These are phyloP conservation scores for Drosophila willistoni DNA, from an alignment of 1,140 invertebrate genomes.

Conservation along the genomic window DNA sequence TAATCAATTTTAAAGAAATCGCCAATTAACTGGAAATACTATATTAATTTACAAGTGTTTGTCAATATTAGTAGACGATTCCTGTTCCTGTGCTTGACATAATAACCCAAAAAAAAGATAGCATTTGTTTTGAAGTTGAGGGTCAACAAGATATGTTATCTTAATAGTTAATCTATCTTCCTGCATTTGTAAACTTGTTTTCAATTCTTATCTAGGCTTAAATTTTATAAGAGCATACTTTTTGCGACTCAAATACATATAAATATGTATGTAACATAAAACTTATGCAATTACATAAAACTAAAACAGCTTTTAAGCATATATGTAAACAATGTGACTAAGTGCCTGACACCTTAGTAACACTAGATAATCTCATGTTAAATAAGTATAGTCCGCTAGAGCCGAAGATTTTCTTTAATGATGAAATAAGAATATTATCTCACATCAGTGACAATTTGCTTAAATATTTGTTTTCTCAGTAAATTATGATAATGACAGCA, in stretches of 20 bases:
- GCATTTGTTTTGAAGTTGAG: not conserved
- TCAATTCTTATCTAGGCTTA: not conserved
- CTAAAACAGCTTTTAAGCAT: too few relatives aligned
- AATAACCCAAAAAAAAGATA: not conserved
- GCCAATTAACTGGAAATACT: not conserved
- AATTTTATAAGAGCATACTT: not conserved
- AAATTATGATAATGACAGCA: slow-evolving; percentile 27
- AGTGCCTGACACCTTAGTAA: too few relatives aligned
- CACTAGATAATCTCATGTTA: not conserved
- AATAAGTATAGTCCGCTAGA: not conserved
- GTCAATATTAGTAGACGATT: not conserved
- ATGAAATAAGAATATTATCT: slow-evolving; percentile 16
- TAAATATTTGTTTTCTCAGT: slow-evolving; percentile 12
- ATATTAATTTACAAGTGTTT: not conserved
- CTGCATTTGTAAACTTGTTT: not conserved
- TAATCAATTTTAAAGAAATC: not conserved
- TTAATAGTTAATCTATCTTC: not conserved
- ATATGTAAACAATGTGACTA: too few relatives aligned
- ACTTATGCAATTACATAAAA: too few relatives aligned
- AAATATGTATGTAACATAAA: too few relatives aligned
- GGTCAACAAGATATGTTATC: not conserved
- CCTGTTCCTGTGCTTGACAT: not conserved
- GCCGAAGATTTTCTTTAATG: slow-evolving; percentile 2
- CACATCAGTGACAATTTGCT: slow-evolving; percentile 9
- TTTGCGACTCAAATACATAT: not conserved